Base-by-base conservation (phyloP, 2,888 invertebrate species). In the Dasysyrphus albostriatus region DNA sequence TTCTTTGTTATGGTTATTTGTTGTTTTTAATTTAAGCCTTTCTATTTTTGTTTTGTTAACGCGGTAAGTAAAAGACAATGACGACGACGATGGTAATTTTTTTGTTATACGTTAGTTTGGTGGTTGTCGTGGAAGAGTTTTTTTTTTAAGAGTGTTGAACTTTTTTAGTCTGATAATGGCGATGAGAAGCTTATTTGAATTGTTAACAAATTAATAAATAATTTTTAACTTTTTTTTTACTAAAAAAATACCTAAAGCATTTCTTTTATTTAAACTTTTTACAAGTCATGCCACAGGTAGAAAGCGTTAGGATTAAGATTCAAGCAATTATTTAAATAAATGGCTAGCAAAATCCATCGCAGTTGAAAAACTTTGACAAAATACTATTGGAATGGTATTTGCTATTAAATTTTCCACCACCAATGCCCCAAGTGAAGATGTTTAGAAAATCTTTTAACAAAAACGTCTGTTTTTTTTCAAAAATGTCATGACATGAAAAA, bases 1-100 rank as follows among this genome's bases (percentile, higher is more conserved):
- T 51, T 76, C 42, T 61, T 81, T 63, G 49, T 67, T 73, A 39
- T 74, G 58, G 19, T 37, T 63, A 42, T 16, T 44, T 49, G 19
- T 54, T 49, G 32, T 32, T 63, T 19, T 58, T 37, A 58, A 37
- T 34, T 37, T 61, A 8, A 24, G 39, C 42, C 51, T 59, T 69
- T 67, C 63, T 56, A 47, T 70, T 72, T 67, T 78, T 67, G 14
- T 29, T 44, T 56, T 44, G 5, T 19, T 24, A 39, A 39, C 16
- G 6, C 9, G 34, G 14, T 14, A 58, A 5, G 56, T 1, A 14
- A 42, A 6, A 29, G 16, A 14, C 42, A 42, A n/a, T n/a, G n/a
- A 24, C 24, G 24, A 14, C 14, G 9, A 42, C 42, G 42, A 70
- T 19, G 29, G 56, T 16, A 32, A 63, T 44, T 44, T 58, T 63